Evolutionary conservation across 2,797 vertebrate species (phyloP).

Genomic region (Thripadectes ignobilis): DNA sequence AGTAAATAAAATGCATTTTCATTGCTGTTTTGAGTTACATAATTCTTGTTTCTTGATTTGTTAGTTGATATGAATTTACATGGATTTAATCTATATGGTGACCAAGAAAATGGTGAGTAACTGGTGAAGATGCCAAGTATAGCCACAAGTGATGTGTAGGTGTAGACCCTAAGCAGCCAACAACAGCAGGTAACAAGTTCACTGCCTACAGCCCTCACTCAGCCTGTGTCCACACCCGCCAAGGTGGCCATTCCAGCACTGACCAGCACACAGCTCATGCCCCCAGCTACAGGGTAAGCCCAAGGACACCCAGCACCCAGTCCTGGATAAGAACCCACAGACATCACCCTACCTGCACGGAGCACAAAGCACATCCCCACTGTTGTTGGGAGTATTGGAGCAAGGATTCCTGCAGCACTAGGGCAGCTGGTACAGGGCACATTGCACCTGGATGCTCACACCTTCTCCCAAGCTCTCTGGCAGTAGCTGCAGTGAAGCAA

Average conservation of each 20-base stretch:
- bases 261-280: neutral
- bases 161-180: neutral
- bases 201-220: neutral
- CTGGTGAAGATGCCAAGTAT: neutral
- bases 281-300: neutral
- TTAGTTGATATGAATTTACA: conserved; percentile 39
- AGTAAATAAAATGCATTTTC: conserved; percentile 69
- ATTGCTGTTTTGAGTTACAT: conserved; percentile 65
- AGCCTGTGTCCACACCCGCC: neutral
- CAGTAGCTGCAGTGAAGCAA: neutral
- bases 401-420: neutral
- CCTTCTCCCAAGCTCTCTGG: neutral
- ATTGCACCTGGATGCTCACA: fast-evolving
- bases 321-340: neutral
- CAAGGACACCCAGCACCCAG: neutral
- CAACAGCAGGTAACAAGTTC: neutral
- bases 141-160: neutral
- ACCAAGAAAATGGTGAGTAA: neutral
- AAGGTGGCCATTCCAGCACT: neutral
- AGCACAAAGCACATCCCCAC: neutral
- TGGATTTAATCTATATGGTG: neutral
- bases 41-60: conserved; percentile 64
- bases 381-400: neutral
- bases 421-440: neutral
- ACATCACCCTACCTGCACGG: neutral